Base-by-base conservation (phyloP, 2,888 invertebrate genomes). In the Acanthosoma haemorrhoidale region DNA sequence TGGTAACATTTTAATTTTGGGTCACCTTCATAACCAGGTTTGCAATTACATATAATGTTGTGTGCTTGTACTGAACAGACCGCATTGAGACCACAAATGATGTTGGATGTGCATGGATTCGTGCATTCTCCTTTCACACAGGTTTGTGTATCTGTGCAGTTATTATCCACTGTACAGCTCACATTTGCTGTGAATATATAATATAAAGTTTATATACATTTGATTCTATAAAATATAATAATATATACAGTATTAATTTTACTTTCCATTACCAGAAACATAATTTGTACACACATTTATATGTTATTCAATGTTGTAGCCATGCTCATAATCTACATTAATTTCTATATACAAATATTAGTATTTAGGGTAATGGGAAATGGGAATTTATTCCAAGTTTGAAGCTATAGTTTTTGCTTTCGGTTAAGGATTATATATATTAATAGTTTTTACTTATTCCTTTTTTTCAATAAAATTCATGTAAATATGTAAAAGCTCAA, bases 81-180 rank as follows among this genome's bases (percentile, higher is more conserved):
- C 75, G 91, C 90, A 80, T 87, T 87, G 75, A 79, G 79, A 74
- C 82, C 83, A 77, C 81, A 81, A 66, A 63, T 71, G 51, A 87
- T 86, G 80, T 86, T 87, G 79, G 86, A 87, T 79, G 87, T 86
- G 82, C 92, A 92, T 76, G 91, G 91, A 82, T 91, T 87, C 80
- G 88, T 88, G 82, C 92, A 92, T 77, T 87, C 82, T 77, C 88
- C 89, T 86, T 88, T 88, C 82, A 89, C 89, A 82, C 92, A 92
- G 78, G 90, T 89, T 83, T 91, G 89, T 76, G 85, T 87, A 79
- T 88, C 88, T 82, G 89, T 88, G 83, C 92, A 92, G 82, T 92
- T 90, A 79, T 87, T 87, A 82, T 92, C 90, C 80, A 88, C 88
- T 82, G 88, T 86, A 84, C 92, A 92, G 78, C 89, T 88, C 81